Percentiles rank a stretch among this genome's conserved stretches.
phyloP scores from a whole-genome alignment of 92 coral and sea anemone genomes.

The Ricordea florida region DNA sequence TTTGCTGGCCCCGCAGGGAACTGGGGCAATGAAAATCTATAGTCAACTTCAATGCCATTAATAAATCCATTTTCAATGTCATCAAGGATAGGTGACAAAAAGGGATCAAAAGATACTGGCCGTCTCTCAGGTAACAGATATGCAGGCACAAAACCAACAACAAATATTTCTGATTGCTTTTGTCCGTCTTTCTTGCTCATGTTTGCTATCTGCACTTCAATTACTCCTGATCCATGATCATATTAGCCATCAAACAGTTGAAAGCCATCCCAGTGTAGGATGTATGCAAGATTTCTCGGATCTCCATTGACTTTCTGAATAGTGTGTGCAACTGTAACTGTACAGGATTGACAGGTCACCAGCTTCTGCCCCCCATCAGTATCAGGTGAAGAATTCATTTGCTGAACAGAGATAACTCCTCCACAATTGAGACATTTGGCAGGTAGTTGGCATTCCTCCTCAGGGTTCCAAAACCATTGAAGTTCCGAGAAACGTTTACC shows the following conservation, averaged over 20 bases:
- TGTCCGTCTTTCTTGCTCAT: constrained; percentile 37
- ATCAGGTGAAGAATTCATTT: constrained; percentile 24
- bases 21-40: constrained; percentile 14
- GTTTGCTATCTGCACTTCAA: constrained; percentile 33
- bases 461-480: constrained; percentile 52
- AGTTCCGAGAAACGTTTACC: constrained; percentile 56
- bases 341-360: too few relatives aligned
- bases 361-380: background rate
- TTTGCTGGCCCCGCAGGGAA: background rate
- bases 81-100: constrained; percentile 48
- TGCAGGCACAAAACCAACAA: constrained; percentile 61
- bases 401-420: constrained; percentile 24
- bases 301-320: constrained; percentile 43
- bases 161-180: constrained; percentile 48
- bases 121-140: constrained; percentile 49
- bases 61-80: constrained; percentile 56
- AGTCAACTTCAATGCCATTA: constrained; percentile 36
- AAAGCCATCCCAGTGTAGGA: constrained; percentile 68
- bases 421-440: constrained; percentile 44
- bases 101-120: constrained; percentile 57
- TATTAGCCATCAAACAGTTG: constrained; percentile 68
- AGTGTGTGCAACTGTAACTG: too few relatives aligned
- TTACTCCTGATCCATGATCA: constrained; percentile 30
- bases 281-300: constrained; percentile 53
- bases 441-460: constrained; percentile 35